Percentiles rank a stretch among this genome's conserved stretches.
These are phyloP conservation scores for Symphodus melops DNA, from an alignment of 2,113 vertebrate genomes.

Conservation along the genomic window DNA sequence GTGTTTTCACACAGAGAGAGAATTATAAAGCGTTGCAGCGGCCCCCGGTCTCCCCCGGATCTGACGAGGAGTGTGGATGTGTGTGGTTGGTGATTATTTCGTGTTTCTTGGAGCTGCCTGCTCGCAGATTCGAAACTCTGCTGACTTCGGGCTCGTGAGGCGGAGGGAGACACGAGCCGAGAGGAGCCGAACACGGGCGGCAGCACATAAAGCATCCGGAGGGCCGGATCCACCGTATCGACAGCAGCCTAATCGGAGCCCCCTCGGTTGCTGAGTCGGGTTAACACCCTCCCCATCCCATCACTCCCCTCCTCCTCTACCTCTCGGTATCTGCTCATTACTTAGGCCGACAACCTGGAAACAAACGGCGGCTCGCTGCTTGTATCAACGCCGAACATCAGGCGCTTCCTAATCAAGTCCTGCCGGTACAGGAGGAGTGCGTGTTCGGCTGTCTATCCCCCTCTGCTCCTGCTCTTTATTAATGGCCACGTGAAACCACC, in stretches of 20 bases:
- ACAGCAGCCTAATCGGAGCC: constrained; percentile 42
- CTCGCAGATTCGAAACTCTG: not conserved
- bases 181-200: constrained; percentile 13
- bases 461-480: constrained; percentile 32
- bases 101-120: not conserved
- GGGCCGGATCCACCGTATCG: constrained; percentile 35
- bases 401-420: constrained; percentile 45
- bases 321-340: constrained; percentile 53
- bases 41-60: not conserved
- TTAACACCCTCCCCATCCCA: constrained; percentile 17
- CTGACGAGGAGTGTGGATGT: not conserved
- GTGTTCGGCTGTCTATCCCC: not conserved
- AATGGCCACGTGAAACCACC: constrained; percentile 51
- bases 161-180: not conserved
- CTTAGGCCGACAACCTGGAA: constrained; percentile 50
- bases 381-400: constrained; percentile 35
- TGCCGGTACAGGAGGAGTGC: not conserved
- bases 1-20: not conserved
- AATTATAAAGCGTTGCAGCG: not conserved
- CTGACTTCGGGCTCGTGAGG: not conserved
- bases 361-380: constrained; percentile 48
- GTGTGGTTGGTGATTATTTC: not conserved
- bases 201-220: constrained; percentile 39
- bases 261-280: constrained; percentile 50
- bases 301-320: not conserved